phyloP scores from a whole-genome alignment of 2,113 vertebrate genomes.

The Bambusicola thoracicus region DNA sequence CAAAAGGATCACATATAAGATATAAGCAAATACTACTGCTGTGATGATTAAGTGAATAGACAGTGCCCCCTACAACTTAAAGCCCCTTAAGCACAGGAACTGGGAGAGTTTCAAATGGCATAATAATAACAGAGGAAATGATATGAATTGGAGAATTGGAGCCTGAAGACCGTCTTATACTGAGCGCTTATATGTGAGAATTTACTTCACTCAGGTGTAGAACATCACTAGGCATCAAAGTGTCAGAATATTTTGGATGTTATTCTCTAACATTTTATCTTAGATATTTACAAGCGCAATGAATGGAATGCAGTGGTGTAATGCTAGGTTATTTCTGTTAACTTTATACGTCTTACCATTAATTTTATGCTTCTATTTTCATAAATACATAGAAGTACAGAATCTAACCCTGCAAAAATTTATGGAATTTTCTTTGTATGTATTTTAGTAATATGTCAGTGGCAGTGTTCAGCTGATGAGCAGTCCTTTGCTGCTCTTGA shows the following conservation, averaged over 20 bases:
- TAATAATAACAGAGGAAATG: neutral
- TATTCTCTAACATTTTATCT: constrained; percentile 47
- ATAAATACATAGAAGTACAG: neutral
- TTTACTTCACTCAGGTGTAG: constrained; percentile 50
- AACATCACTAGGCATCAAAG: constrained; percentile 30
- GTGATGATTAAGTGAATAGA: constrained; percentile 54
- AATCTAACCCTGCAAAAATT: neutral
- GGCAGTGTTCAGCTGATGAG: neutral
- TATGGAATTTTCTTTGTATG: neutral
- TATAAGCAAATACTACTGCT: constrained; percentile 44
- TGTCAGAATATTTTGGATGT: constrained; percentile 13
- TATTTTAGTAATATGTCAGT: neutral
- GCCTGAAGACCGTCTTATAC: constrained; percentile 24
- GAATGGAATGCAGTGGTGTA: constrained; percentile 6
- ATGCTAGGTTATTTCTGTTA: constrained; percentile 34
- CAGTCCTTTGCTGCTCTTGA: neutral
- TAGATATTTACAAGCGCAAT: constrained; percentile 17
- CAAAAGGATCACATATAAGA: constrained; percentile 37
- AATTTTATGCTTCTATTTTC: constrained; percentile 41
- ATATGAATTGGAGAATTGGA: constrained; percentile 33
- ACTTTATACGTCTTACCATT: constrained; percentile 28
- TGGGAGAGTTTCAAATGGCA: constrained; percentile 40
- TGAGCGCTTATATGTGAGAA: constrained; percentile 52
- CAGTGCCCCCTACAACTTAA: constrained; percentile 15
- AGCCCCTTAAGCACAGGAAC: constrained; percentile 15